Conservation (phyloP, 2,797 vertebrate species). For the Cossypha dichroa region DNA sequence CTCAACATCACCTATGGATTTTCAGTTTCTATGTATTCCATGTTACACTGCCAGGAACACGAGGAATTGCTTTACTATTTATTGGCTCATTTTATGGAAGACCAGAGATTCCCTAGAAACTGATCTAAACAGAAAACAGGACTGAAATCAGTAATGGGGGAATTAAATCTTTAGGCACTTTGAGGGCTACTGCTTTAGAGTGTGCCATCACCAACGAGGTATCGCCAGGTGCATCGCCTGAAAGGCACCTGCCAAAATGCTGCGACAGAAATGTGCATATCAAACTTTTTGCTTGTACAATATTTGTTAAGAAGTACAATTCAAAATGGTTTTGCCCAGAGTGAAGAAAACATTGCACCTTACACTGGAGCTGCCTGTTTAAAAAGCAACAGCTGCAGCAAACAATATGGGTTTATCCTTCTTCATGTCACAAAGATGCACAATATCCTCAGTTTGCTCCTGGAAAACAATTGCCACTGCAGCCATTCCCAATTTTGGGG, state of each 20-base stretch:
- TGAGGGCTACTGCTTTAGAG: constrained; percentile 67
- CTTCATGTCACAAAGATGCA: constrained; percentile 26
- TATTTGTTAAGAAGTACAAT: constrained; percentile 60
- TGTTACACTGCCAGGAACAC: not conserved
- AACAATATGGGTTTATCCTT: not conserved
- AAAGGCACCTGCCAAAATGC: constrained; percentile 56
- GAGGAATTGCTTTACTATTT: constrained; percentile 24
- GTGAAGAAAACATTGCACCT: constrained; percentile 54
- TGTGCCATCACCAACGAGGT: constrained; percentile 73
- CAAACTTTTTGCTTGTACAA: constrained; percentile 48
- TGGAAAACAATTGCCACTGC: constrained; percentile 16
- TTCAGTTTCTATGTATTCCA: not conserved
- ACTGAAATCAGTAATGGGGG: constrained; percentile 52
- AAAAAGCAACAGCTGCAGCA: not conserved
- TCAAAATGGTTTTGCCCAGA: constrained; percentile 63
- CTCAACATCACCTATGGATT: not conserved
- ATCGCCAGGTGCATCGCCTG: constrained; percentile 3
- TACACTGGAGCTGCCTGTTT: constrained; percentile 4
- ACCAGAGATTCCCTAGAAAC: constrained; percentile 67
- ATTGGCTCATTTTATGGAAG: constrained; percentile 66
- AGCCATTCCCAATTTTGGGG: not conserved
- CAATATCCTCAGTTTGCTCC: not conserved
- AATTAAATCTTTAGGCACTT: constrained; percentile 76
- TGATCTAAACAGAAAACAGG: constrained; percentile 60
- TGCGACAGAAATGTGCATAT: constrained; percentile 46